phyloP scores from a whole-genome alignment of 2,113 vertebrate species.

The Genyomyrus donnyi region DNA sequence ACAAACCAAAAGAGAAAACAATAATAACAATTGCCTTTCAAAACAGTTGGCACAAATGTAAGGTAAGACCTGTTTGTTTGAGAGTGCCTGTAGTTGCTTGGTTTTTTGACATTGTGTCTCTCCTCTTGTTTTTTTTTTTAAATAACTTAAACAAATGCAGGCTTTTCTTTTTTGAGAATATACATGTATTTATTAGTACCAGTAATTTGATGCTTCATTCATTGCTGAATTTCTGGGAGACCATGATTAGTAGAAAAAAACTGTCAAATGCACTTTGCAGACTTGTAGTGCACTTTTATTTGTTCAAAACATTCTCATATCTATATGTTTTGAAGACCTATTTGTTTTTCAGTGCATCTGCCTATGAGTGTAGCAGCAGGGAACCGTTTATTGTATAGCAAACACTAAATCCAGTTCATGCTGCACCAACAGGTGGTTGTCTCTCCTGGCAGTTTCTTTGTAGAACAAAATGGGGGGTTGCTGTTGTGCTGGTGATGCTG shows the following conservation, averaged over 20 bases:
- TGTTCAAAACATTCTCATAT: background rate
- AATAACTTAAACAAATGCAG: background rate
- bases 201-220: background rate
- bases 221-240: background rate
- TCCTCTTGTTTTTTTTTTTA: background rate
- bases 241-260: background rate
- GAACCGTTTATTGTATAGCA: background rate
- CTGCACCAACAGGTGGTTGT: constrained; percentile 51
- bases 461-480: constrained; percentile 33
- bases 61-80: constrained; percentile 54
- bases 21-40: background rate
- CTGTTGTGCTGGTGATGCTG: constrained; percentile 24
- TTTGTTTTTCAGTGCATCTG: background rate
- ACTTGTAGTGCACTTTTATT: constrained; percentile 12
- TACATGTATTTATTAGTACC: background rate
- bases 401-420: background rate
- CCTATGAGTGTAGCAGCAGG: background rate
- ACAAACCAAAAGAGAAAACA: constrained; percentile 9
- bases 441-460: constrained; percentile 7
- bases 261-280: background rate
- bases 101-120: background rate
- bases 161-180: background rate
- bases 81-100: constrained; percentile 11
- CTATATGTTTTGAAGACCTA: background rate
- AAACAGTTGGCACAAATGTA: constrained; percentile 51